Conservation (phyloP, 2,797 vertebrate species). For the Sphenodon punctatus region DNA sequence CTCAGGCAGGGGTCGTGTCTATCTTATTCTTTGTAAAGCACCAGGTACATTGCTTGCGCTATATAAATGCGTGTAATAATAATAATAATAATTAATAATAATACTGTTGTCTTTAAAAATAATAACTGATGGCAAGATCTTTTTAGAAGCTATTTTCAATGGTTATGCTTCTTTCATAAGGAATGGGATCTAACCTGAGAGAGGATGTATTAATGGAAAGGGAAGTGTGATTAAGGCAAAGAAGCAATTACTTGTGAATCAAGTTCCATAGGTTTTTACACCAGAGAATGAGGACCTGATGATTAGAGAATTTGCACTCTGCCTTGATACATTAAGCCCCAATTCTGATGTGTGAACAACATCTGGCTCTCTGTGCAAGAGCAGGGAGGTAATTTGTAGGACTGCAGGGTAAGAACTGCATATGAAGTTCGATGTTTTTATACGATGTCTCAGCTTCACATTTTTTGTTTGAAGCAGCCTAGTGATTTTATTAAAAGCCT, state of each 20-base stretch:
- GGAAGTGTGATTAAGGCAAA: background rate
- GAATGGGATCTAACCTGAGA: background rate
- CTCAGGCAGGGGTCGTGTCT: too few species aligned
- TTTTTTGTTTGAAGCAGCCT: background rate
- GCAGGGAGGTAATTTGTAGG: background rate
- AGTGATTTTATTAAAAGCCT: background rate
- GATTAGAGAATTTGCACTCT: background rate
- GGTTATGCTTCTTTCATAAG: background rate
- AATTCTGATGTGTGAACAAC: background rate
- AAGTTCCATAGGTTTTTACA: background rate
- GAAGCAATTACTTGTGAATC: background rate
- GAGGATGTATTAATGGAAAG: accelerated
- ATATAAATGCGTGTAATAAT: too few species aligned
- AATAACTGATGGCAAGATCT: background rate
- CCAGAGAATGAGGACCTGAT: background rate
- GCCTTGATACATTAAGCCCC: background rate
- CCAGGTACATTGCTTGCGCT: too few species aligned
- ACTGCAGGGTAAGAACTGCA: background rate
- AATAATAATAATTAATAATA: too few species aligned
- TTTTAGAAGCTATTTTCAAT: background rate
- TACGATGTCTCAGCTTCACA: background rate
- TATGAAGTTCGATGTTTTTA: background rate
- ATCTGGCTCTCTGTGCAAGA: background rate
- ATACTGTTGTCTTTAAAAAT: background rate
- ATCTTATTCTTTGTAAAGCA: too few species aligned